Percentiles rank a stretch among this genome's conserved stretches.
Conservation (phyloP, 1,140 invertebrate genomes). For the Drosophila carrolli region DNA sequence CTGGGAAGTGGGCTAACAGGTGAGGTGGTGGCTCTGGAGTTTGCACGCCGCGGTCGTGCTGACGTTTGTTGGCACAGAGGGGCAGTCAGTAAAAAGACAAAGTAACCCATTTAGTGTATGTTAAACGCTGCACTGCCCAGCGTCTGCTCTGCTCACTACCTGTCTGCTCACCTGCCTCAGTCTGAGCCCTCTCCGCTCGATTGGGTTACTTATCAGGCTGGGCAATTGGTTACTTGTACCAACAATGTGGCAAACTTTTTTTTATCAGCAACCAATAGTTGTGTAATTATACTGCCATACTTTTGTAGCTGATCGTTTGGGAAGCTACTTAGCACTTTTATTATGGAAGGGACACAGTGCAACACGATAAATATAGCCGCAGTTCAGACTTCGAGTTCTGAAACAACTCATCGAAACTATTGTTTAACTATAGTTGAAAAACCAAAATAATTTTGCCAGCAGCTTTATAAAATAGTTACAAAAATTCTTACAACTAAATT, state of each 20-base stretch:
- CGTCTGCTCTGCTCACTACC: slow-evolving; percentile 18
- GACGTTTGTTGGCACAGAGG: slow-evolving; percentile 68
- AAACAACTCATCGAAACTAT: too few species aligned
- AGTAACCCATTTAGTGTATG: slow-evolving; percentile 76
- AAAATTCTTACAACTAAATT: too few species aligned
- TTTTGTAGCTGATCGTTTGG: background rate
- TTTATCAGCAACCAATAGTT: slow-evolving; percentile 26
- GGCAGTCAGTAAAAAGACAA: slow-evolving; percentile 33
- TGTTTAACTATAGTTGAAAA: too few species aligned
- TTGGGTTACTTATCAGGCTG: slow-evolving; percentile 58
- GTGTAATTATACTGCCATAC: slow-evolving; percentile 49
- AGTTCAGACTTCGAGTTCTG: too few species aligned
- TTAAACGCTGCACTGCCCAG: slow-evolving; percentile 58
- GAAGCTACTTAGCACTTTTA: too few species aligned
- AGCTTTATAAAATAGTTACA: too few species aligned
- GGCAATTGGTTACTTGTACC: slow-evolving; percentile 61
- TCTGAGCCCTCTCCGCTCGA: slow-evolving; percentile 4
- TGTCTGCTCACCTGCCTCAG: slow-evolving; percentile 7
- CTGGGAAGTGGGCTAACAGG: slow-evolving; percentile 1
- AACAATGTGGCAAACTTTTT: slow-evolving; percentile 68
- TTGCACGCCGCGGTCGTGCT: slow-evolving; percentile 37
- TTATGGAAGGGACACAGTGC: too few species aligned
- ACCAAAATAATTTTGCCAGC: too few species aligned
- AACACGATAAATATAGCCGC: too few species aligned
- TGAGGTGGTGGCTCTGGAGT: slow-evolving; percentile 23